These are phyloP conservation scores for Leuciscus waleckii DNA, from an alignment of 2,797 vertebrate species.

Conservation along the genomic window DNA sequence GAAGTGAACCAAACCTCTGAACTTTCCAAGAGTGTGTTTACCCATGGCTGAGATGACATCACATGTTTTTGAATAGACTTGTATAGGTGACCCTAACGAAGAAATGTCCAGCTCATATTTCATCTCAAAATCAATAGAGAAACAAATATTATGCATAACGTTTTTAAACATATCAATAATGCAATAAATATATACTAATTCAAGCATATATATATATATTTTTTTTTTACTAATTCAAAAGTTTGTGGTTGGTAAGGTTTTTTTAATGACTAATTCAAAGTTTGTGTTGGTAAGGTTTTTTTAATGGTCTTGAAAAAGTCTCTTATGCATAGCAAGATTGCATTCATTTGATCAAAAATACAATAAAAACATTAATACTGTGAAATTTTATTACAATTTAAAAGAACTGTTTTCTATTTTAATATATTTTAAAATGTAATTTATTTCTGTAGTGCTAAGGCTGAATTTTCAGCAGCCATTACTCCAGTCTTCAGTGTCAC, in stretches of 20 bases:
- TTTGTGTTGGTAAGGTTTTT: not conserved
- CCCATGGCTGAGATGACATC: constrained; percentile 21
- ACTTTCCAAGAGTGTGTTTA: constrained; percentile 32
- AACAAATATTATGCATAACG: not conserved
- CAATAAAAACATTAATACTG: not conserved
- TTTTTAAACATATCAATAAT: not conserved
- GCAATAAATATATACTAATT: not conserved
- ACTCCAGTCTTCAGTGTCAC: not conserved
- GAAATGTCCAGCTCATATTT: constrained; percentile 20
- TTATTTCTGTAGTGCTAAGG: not conserved
- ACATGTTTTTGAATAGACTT: not conserved
- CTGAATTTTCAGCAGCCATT: not conserved
- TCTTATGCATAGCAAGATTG: not conserved
- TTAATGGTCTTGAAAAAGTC: not conserved
- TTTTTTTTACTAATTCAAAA: no score
- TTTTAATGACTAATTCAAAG: not conserved
- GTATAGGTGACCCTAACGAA: not conserved
- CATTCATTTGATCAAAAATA: not conserved
- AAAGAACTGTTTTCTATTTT: not conserved
- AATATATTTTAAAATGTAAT: not conserved
- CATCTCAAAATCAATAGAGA: not conserved
- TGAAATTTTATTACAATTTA: not conserved
- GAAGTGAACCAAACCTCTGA: constrained; percentile 50
- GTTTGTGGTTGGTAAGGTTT: not conserved
- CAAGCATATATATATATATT: no score